Base-by-base conservation (phyloP, 2,888 invertebrate species). In the Acholoe squamosa region DNA sequence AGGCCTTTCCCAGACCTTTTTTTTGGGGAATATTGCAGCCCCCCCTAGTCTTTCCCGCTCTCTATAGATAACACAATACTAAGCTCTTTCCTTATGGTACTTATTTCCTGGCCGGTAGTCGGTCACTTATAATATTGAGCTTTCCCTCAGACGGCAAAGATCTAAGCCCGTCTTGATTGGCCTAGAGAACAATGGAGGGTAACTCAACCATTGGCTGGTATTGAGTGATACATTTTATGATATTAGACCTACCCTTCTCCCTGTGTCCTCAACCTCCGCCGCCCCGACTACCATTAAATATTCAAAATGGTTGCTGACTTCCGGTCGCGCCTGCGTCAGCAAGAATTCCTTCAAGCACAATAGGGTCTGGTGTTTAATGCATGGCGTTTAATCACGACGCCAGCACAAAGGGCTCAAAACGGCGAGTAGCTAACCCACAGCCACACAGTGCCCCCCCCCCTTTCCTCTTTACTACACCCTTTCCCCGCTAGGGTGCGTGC, bases 321-420 rank as follows among this genome's bases (percentile, higher is more conserved):
- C 34, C 80, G 28, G 31, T 19, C 1, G 25, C 19, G 34, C 80
- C 31, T 34, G 80, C 33, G 80, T 43, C 33, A 43, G 43, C 80
- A 34, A 19, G 16, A 80, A 14, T 33, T 43, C 19, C 43, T 12
- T 33, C 14, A 43, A 80, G 80, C 34, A 80, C 80, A 80, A 80
- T 80, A 25, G 80, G 80, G 22, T 14, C 7, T 33, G 34, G 33
- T 80, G 80, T n/a, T 80, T 80, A 80, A 80, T 80, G 80, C 43
- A 80, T 80, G 12, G 80, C 43, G 19, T 43, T 80, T 80, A 80
- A 80, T 80, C 43, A 43, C 43, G 43, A 43, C 43, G 10, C 43
- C 10, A 43, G 43, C 43, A 43, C 43, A 43, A 3, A 10, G 43
- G 43, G 10, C 43, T 43, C 43, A 43, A 43, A 7, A 43, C 43